These are phyloP conservation scores for Anser brachyrhynchus DNA, from an alignment of 2,113 vertebrate genomes.

Conservation along the genomic window DNA sequence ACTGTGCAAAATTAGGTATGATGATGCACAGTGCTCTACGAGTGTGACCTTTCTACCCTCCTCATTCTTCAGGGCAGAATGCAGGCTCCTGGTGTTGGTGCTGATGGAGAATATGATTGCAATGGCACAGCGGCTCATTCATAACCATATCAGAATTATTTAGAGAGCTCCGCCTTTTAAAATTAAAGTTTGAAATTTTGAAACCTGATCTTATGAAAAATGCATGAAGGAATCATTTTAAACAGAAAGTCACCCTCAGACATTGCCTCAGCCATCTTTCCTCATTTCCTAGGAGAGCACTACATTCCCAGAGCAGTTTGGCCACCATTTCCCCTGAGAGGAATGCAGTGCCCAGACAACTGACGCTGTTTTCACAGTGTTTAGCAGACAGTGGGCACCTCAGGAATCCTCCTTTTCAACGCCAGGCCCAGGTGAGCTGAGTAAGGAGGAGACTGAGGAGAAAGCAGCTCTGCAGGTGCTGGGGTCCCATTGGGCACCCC, in stretches of 20 bases:
- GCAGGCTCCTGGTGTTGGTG: neutral
- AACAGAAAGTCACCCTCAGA: neutral
- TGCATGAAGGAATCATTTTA: neutral
- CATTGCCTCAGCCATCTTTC: neutral
- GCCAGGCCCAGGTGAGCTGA: neutral
- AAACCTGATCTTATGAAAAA: neutral
- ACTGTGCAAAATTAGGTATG: neutral
- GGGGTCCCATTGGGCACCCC: neutral
- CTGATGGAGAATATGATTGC: neutral
- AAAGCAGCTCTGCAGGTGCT: neutral
- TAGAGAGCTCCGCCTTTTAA: neutral
- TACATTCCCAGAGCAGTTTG: neutral
- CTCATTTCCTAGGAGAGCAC: neutral
- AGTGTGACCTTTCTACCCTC: neutral
- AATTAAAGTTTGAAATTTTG: neutral
- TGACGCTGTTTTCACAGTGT: neutral
- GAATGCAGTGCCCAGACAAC: neutral
- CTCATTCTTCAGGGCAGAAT: neutral
- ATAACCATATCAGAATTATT: neutral
- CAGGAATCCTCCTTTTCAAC: neutral
- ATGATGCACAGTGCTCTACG: neutral
- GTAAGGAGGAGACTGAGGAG: neutral
- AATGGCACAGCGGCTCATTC: accelerated
- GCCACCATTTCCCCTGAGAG: neutral
- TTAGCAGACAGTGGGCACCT: neutral